Conservation (phyloP, 2,888 invertebrate genomes). For the Drosophila aldrichi region DNA sequence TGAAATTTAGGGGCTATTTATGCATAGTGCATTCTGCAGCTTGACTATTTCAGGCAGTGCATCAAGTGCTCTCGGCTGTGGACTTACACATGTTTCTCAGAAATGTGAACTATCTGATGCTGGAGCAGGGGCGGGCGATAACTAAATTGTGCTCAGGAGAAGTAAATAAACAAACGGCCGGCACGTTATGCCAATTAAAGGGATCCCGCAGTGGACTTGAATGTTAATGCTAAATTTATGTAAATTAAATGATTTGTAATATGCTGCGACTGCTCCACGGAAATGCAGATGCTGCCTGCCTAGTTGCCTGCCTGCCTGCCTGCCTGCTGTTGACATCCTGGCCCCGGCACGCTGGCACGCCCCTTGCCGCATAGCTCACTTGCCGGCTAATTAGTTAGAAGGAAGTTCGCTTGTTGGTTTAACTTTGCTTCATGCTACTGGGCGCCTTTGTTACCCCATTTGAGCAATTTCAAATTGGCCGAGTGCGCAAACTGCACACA, state of each 20-base stretch:
- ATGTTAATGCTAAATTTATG: constrained; percentile 64
- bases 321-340: constrained; percentile 59
- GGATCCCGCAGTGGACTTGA: constrained; percentile 33
- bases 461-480: constrained; percentile 58
- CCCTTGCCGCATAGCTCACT: constrained; percentile 16
- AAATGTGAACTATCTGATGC: constrained; percentile 2
- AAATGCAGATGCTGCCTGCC: constrained; percentile 62
- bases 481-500: constrained; percentile 55
- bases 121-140: neutral
- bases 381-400: constrained; percentile 59
- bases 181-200: constrained; percentile 62
- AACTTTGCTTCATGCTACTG: constrained; percentile 38
- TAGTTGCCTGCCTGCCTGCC: neutral
- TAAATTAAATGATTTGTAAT: constrained; percentile 69
- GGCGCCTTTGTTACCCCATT: constrained; percentile 42
- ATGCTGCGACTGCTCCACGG: constrained; percentile 54
- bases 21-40: constrained; percentile 6
- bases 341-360: constrained; percentile 12
- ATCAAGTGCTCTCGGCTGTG: constrained; percentile 3
- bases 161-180: constrained; percentile 52
- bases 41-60: constrained; percentile 8
- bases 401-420: constrained; percentile 64
- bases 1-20: neutral
- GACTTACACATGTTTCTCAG: constrained; percentile 6
- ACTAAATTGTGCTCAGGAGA: neutral